These are phyloP conservation scores for Amphimallon solstitiale DNA, from an alignment of 2,888 invertebrate species.

Conservation along the genomic window DNA sequence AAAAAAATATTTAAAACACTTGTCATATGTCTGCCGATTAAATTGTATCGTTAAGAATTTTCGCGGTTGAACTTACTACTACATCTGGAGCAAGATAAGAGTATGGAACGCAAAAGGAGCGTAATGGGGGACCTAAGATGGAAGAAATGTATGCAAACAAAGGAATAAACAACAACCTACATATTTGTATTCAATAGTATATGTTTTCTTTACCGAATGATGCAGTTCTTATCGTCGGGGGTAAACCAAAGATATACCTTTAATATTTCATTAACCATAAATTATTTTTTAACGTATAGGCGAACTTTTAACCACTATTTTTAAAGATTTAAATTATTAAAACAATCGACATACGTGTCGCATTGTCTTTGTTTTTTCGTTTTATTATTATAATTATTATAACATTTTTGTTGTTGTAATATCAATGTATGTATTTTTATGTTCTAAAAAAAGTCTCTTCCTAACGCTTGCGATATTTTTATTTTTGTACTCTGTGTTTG, in stretches of 20 bases:
- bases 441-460: not conserved
- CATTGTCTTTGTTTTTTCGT: not conserved
- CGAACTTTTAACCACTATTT: not conserved
- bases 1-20: not conserved
- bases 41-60: no score
- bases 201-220: not conserved
- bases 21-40: slow-evolving; percentile 19
- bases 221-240: slow-evolving; percentile 16
- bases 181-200: not conserved
- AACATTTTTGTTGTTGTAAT: not conserved
- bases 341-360: not conserved
- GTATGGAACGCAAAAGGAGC: no score
- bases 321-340: no score
- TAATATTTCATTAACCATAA: slow-evolving; percentile 4
- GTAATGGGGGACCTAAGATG: no score
- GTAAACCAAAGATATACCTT: slow-evolving; percentile 22
- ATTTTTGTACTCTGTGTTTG: slow-evolving; percentile 14
- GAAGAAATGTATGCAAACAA: no score
- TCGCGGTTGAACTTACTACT: no score
- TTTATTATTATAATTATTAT: not conserved
- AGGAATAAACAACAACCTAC: no score
- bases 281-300: slow-evolving; percentile 16
- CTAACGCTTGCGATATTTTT: slow-evolving; percentile 14
- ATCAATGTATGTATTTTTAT: not conserved
- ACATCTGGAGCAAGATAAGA: no score